Conservation (phyloP, 2,113 vertebrate species). For the Cavia aperea region DNA sequence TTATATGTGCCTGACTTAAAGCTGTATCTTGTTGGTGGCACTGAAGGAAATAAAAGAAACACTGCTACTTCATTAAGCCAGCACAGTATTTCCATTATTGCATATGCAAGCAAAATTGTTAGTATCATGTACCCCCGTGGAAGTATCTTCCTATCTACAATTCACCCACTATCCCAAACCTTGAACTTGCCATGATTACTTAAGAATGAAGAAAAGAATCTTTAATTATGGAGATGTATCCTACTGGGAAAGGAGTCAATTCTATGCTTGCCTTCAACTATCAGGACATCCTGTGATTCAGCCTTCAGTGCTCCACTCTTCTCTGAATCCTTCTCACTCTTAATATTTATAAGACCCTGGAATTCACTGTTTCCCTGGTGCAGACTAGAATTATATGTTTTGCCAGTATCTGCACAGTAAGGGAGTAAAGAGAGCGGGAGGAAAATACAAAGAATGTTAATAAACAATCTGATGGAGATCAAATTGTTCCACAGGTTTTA, state of each 20-base stretch:
- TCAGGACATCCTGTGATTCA: not conserved
- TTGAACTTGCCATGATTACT: not conserved
- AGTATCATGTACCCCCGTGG: not conserved
- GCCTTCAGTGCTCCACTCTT: not conserved
- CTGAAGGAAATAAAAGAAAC: slow-evolving; percentile 9
- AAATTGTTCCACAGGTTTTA: not conserved
- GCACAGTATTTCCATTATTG: not conserved
- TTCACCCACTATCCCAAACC: not conserved
- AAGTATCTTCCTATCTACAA: not conserved
- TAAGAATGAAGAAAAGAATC: slow-evolving; percentile 25
- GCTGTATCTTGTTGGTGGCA: not conserved
- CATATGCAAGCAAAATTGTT: not conserved
- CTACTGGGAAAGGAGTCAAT: not conserved
- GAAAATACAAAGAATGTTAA: not conserved
- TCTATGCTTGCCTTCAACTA: not conserved
- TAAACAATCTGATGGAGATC: not conserved
- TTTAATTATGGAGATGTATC: not conserved
- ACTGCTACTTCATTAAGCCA: not conserved
- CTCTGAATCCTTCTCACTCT: not conserved
- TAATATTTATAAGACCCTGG: not conserved
- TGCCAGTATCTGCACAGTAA: not conserved
- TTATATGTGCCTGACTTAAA: not conserved
- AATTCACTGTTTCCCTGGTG: slow-evolving; percentile 5
- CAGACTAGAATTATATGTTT: not conserved
- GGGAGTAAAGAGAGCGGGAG: not conserved